Percentiles rank a stretch among this genome's conserved stretches.
phyloP scores from a whole-genome alignment of 2,797 vertebrate genomes.

The Sebastes cheni region DNA sequence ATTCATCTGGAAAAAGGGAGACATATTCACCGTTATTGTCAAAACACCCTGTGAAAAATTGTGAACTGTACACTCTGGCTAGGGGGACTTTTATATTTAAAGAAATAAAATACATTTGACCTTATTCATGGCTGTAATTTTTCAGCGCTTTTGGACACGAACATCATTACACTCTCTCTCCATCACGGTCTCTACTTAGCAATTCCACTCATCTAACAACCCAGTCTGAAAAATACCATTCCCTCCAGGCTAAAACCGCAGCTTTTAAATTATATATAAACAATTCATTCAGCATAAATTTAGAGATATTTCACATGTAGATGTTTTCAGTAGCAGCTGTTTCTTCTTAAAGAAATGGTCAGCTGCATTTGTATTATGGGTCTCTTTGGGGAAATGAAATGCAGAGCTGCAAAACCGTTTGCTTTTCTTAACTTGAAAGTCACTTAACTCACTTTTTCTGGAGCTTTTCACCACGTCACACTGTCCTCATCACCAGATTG shows the following conservation, averaged over 20 bases:
- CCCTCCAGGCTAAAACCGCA: background rate
- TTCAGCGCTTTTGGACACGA: background rate
- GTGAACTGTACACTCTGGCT: conserved; percentile 84
- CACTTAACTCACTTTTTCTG: background rate
- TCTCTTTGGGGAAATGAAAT: background rate
- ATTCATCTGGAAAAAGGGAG: conserved; percentile 46
- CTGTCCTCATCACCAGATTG: background rate
- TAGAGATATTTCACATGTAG: background rate
- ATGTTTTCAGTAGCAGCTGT: too few relatives aligned
- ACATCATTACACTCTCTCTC: background rate
- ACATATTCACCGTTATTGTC: conserved; percentile 76
- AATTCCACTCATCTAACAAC: background rate
- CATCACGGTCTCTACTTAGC: background rate
- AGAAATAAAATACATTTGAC: conserved; percentile 82
- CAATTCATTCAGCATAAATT: background rate
- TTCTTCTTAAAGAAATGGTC: background rate
- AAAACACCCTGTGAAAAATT: conserved; percentile 86
- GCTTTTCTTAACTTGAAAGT: background rate
- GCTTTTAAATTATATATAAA: background rate
- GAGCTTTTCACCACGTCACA: too few relatives aligned
- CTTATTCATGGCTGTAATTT: conserved; percentile 39
- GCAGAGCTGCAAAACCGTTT: background rate
- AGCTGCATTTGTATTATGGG: background rate
- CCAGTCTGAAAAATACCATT: background rate
- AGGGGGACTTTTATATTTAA: conserved; percentile 94